Evolutionary conservation across 2,113 vertebrate genomes (phyloP), one percentile per base, ranked within the genome.

Genomic region (Equus przewalskii): DNA sequence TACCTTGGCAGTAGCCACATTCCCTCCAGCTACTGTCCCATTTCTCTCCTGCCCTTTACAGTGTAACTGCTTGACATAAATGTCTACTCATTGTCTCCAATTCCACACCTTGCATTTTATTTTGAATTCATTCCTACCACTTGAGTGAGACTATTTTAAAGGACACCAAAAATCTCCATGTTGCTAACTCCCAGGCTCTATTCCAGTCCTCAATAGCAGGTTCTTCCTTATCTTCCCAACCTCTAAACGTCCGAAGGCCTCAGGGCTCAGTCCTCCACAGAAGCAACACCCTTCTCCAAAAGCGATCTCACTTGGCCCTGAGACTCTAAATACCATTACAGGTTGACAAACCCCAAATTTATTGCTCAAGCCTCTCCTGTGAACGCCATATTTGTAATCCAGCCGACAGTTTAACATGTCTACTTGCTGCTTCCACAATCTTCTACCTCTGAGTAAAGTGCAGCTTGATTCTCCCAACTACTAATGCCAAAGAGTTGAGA

Each of bases 141-240:
- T 76, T 58, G 18, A 91, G 10, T 16, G n/a, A 78, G 26, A 76
- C 9, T n/a, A 22, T 86, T 67, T 79, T 36, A 89, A 92, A 96
- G 14, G 22, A 76, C 60, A 96, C 26, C 46, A 64, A 93, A 91
- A 65, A 65, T 56, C 26, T 70, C 70, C 51, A n/a, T 30, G 49
- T 65, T 69, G 70, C 49, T 95, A 94, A 96, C 91, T 70, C 30
- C 54, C 81, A 93, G 60, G 33, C 6, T 78, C 60, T 92, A 30
- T 7, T 69, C 46, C 54, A 81, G 60, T 72, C 36, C 21, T 62
- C 58, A 62, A 14, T 91, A 80, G 69, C 70, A 87, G 10, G 49
- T 81, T 94, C 65, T 82, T 92, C 46, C 41, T 94, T 82, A 33
- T 44, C 69, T 72, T 13, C 15, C 7, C 30, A 75, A 62, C 11